Evolutionary conservation across 2,113 vertebrate species (phyloP), one percentile per base, ranked within the genome.

Genomic region (Riparia riparia): DNA sequence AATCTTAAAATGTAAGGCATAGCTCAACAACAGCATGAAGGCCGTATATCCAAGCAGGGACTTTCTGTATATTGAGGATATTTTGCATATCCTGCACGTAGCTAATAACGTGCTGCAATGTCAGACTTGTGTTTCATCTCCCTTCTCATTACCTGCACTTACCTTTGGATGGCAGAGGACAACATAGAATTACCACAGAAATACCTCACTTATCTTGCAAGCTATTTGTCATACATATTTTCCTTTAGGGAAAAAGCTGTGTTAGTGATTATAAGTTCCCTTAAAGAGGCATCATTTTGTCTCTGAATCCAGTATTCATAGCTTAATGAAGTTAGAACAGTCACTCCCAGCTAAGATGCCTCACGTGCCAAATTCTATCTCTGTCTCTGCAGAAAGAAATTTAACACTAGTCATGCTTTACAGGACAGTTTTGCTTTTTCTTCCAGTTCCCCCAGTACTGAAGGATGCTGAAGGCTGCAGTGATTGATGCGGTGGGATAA

Each of bases 141-240:
- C 91, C 41, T 86, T 86, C 56, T 11, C 3, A 16, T 90, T 90
- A 77, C 72, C 63, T 77, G 77, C 15, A 14, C 66, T 96, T 73
- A 41, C 80, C 66, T 96, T 91, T 71, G 78, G 37, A 73, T 17
- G 49, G 79, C 15, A 1, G 57, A 76, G 88, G 65, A 86, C 82
- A 92, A 88, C 68, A 51, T n/a, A 86, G 73, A 96, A 93, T 94
- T 94, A 94, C 58, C 53, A n/a, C 5, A 92, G 88, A 64, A 92
- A 76, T 80, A 89, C 45, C 74, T 44, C 31, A 65, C 26, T 84
- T 88, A 76, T 78, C 60, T 94, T 34, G 2, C 56, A 60, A 94
- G 50, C 39, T 81, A 70, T 92, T 96, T 90, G 69, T 85, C 78
- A 81, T 50, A 64, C 19, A 53, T 16, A 85, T 92, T 84, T 82